A percentile compares a stretch with the other conserved stretches of the same genome.
phyloP scores from a whole-genome alignment of 1,140 invertebrate genomes.

The Ectropis grisescens region DNA sequence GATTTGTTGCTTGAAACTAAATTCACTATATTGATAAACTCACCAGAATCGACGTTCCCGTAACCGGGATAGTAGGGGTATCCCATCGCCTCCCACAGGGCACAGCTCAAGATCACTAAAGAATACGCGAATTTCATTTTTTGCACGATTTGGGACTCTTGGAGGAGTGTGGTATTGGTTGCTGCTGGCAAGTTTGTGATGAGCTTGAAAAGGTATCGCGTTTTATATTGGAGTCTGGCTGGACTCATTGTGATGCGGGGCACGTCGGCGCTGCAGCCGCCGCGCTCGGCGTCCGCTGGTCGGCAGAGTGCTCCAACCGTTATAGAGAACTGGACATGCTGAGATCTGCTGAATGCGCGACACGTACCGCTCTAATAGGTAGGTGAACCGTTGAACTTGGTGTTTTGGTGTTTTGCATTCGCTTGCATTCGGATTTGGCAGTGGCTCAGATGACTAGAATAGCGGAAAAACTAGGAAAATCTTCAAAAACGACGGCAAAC shows the following conservation, averaged over 20 bases:
- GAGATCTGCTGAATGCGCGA: conserved; percentile 22
- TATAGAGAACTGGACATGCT: conserved; percentile 44
- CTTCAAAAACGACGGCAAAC: too few relatives aligned
- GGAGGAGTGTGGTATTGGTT: conserved; percentile 33
- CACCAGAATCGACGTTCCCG: conserved; percentile 48
- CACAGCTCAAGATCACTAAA: conserved; percentile 29
- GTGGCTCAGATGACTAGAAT: too few relatives aligned
- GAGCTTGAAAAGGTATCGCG: conserved; percentile 16
- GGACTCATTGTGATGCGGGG: conserved; percentile 45
- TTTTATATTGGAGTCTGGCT: conserved; percentile 47
- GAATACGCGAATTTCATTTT: conserved; percentile 25
- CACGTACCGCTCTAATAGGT: conserved; percentile 24
- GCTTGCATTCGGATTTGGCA: too few relatives aligned
- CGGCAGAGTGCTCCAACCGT: conserved; percentile 44
- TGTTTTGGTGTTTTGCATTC: conserved; percentile 16
- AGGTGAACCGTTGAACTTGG: conserved; percentile 27
- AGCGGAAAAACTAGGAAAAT: too few relatives aligned
- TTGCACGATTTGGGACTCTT: conserved; percentile 10
- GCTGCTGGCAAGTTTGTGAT: conserved; percentile 34
- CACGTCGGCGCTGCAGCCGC: conserved; percentile 24
- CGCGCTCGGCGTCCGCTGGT: conserved; percentile 1
- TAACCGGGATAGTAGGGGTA: conserved; percentile 46
- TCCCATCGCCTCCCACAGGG: conserved; percentile 26
- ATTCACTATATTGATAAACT: too few relatives aligned
- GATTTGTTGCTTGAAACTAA: too few relatives aligned